These are phyloP conservation scores for Drosophila nigricruria DNA, from an alignment of 2,888 invertebrate genomes.

Conservation along the genomic window DNA sequence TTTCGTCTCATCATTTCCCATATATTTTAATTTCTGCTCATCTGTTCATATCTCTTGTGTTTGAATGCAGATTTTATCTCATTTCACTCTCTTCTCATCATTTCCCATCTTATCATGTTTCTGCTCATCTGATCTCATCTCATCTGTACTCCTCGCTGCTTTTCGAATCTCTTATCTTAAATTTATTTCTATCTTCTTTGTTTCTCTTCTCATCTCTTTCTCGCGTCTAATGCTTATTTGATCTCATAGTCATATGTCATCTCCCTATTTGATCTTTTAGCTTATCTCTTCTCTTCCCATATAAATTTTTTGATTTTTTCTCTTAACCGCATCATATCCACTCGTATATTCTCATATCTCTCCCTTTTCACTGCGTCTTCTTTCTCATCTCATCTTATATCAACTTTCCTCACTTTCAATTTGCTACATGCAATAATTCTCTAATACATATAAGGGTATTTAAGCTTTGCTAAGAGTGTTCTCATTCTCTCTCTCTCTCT, in stretches of 20 bases:
- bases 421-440: background rate
- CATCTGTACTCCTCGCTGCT: background rate
- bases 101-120: background rate
- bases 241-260: no score
- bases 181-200: background rate
- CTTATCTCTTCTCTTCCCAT: no score
- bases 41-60: no score
- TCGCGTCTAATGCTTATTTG: no score
- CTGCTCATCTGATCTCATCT: background rate
- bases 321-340: no score
- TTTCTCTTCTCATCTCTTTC: background rate
- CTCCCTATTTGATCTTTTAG: no score
- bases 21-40: no score
- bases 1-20: no score
- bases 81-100: background rate
- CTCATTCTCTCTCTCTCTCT: background rate
- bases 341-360: no score
- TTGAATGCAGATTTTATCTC: no score
- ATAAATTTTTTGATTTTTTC: no score
- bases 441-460: slow-evolving; percentile 32
- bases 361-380: background rate
- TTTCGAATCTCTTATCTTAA: background rate
- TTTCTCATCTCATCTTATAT: background rate
- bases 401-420: background rate
- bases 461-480: background rate